phyloP scores from a whole-genome alignment of 2,888 invertebrate genomes.

The Phaonia tiefii region DNA sequence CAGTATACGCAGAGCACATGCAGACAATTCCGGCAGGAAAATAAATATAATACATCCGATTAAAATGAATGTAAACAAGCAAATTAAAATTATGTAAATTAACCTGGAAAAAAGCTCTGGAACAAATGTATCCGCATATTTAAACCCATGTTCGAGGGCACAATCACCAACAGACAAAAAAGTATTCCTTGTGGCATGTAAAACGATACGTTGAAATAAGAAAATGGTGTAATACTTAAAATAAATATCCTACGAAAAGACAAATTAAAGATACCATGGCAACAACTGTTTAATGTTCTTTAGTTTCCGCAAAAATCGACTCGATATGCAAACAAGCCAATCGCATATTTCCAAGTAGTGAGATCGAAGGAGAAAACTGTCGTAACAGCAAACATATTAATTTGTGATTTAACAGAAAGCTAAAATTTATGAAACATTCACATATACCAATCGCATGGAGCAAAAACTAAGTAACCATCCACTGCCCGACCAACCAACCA shows the following conservation, averaged over 20 bases:
- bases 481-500: too few species aligned
- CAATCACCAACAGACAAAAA: constrained; percentile 31
- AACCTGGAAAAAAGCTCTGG: constrained; percentile 53
- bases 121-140: constrained; percentile 26
- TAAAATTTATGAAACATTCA: constrained; percentile 29
- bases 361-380: not conserved
- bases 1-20: too few species aligned
- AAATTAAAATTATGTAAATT: constrained; percentile 79
- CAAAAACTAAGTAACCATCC: too few species aligned
- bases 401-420: constrained; percentile 40
- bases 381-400: constrained; percentile 14
- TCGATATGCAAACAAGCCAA: too few species aligned
- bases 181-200: constrained; percentile 1
- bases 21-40: constrained; percentile 39
- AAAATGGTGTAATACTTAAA: constrained; percentile 46
- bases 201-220: constrained; percentile 3
- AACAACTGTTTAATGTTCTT: too few species aligned
- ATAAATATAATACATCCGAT: constrained; percentile 55
- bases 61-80: constrained; percentile 71
- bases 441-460: constrained; percentile 3
- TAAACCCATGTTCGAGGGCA: too few species aligned
- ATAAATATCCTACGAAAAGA: constrained; percentile 32
- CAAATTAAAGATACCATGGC: constrained; percentile 25
- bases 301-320: not conserved
- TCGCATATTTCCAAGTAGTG: constrained; percentile 15